Base-by-base conservation (phyloP, 2,888 invertebrate genomes). In the Trissoscelio sp. region DNA sequence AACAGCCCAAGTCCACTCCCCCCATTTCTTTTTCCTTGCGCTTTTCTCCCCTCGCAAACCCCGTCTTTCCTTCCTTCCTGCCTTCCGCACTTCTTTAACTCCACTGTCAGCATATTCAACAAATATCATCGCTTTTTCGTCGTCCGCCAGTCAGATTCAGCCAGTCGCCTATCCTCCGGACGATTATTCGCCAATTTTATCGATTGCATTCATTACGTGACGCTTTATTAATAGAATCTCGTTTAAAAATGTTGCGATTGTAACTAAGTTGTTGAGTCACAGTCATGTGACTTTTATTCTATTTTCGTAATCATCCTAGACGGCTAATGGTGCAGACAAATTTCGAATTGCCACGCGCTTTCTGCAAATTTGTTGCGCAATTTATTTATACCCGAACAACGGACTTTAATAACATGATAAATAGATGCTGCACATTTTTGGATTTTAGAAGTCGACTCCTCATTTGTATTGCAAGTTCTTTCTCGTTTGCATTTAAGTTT, bases 11-110 rank as follows among this genome's bases (percentile, higher is more conserved):
- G 53, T 20, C 34, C 60, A 28, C 53, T 77, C 58, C 51, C 31
- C 69, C 48, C 42, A 42, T 55, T 46, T 67, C 73, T 81, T 78
- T 82, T 79, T 84, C 81, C 79, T 53, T 79, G 70, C 72, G 39
- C 66, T 57, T 67, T 55, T 24, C 28, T 22, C 39, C 16, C 44
- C 53, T 1, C 66, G 31, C 75, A 20, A 67, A 48, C 51, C 69
- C 53, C 44, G 51, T 77, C 51, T 28, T 60, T 72, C 53, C 31
- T 28, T 53, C 53, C 51, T 51, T 51, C 53, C 53, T 58, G n/a
- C 34, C 57, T 74, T 57, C 66, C 62, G 53, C 44, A 18, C 60
- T 62, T 62, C 46, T 60, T 60, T 20, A 42, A 12, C 28, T 53
- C 51, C 9, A 24, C 46, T 46, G 34, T 14, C 58, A 37, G 31